Evolutionary conservation across 2,888 invertebrate species (phyloP).

Genomic region (Cancer borealis): DNA sequence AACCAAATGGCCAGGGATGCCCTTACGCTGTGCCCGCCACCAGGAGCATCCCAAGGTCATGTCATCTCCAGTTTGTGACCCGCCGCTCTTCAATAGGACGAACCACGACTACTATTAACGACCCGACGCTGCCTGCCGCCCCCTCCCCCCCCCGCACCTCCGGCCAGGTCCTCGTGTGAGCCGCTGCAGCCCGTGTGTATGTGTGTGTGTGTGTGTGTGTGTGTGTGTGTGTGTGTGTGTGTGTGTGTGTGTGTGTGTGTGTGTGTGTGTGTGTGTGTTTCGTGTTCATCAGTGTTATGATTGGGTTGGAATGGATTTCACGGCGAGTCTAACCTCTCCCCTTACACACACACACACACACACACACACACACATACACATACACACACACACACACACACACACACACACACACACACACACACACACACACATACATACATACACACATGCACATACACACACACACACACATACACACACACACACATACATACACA

Average conservation of each 20-base stretch:
- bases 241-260: background rate
- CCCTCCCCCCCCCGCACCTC: background rate
- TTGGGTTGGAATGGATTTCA: background rate
- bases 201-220: no score
- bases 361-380: background rate
- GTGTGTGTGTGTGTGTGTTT: background rate
- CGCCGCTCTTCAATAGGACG: background rate
- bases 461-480: background rate
- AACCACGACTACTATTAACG: constrained; percentile 6
- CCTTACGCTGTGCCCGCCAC: background rate
- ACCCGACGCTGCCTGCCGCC: constrained; percentile 4
- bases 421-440: background rate
- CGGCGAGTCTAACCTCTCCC: background rate
- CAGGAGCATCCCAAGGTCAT: background rate
- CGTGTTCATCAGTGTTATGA: background rate
- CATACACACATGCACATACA: background rate
- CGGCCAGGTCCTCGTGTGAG: constrained; percentile 14
- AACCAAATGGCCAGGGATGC: background rate
- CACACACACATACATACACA: background rate
- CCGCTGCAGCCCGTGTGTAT: background rate
- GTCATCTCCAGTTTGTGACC: background rate
- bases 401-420: background rate
- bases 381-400: background rate
- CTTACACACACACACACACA: background rate
- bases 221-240: background rate